Evolutionary conservation across 2,888 invertebrate species (phyloP).

Genomic region (Artemia sinica): DNA sequence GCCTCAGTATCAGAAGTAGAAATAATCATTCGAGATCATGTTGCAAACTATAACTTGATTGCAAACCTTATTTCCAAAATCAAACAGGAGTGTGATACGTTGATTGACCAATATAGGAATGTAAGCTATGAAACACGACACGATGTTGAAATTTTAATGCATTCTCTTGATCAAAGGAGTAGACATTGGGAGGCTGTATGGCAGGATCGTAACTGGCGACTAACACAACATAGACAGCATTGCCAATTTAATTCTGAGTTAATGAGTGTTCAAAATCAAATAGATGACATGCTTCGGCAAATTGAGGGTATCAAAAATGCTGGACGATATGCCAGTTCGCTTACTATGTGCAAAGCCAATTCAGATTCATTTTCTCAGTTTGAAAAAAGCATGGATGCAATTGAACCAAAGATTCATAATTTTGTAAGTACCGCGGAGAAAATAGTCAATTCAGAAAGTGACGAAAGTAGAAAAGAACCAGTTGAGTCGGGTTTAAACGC

Average conservation of each 20-base stretch:
- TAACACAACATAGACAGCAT: conserved; percentile 45
- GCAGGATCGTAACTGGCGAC: conserved; percentile 40
- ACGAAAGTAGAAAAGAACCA: conserved; percentile 29
- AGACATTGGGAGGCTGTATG: conserved; percentile 47
- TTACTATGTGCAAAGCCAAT: conserved; percentile 48
- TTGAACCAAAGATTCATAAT: conserved; percentile 49
- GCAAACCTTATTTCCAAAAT: conserved; percentile 14
- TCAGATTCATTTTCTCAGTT: conserved; percentile 54
- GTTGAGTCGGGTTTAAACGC: conserved; percentile 46
- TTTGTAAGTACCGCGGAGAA: conserved; percentile 49
- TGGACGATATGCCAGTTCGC: conserved; percentile 52
- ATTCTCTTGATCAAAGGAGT: conserved; percentile 42
- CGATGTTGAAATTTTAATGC: conserved; percentile 49
- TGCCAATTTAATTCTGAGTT: conserved; percentile 51
- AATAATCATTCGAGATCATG: conserved; percentile 31
- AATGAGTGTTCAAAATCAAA: conserved; percentile 48
- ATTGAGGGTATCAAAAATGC: conserved; percentile 39
- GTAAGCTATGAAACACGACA: conserved; percentile 46
- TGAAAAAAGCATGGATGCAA: conserved; percentile 56
- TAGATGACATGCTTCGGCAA: conserved; percentile 47
- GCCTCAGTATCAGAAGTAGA: conserved; percentile 38
- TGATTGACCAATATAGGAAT: conserved; percentile 35
- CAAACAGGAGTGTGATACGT: conserved; percentile 15
- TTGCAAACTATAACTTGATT: conserved; percentile 11
- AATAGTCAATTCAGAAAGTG: conserved; percentile 33